These are phyloP conservation scores for Tetrao urogallus DNA, from an alignment of 2,113 vertebrate species.

Conservation along the genomic window DNA sequence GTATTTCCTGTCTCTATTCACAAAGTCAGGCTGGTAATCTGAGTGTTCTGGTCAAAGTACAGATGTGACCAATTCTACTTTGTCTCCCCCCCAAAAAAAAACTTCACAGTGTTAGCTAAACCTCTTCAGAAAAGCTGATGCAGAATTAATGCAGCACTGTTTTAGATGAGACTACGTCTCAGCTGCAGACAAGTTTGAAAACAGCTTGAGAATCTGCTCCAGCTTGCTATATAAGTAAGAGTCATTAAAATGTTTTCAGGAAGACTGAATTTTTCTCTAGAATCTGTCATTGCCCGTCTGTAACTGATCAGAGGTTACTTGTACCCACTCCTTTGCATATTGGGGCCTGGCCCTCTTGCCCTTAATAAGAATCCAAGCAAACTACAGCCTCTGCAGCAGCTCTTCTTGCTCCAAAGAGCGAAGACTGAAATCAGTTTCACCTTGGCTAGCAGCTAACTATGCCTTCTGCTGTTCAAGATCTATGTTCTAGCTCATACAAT, in stretches of 20 bases:
- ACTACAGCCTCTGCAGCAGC: background rate
- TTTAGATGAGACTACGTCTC: background rate
- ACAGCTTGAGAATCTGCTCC: background rate
- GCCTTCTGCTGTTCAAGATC: background rate
- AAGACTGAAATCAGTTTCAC: background rate
- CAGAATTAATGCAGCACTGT: background rate
- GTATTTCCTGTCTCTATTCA: background rate
- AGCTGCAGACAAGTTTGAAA: conserved; percentile 19
- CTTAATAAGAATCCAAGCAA: background rate
- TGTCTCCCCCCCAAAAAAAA: background rate
- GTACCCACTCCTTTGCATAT: background rate
- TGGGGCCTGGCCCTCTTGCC: background rate
- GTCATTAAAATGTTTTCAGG: background rate
- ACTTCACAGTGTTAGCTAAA: background rate
- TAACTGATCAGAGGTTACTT: background rate
- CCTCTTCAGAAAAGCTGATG: background rate
- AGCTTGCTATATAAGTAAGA: background rate
- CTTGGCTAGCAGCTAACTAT: background rate
- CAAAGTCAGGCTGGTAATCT: background rate
- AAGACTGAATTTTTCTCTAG: background rate
- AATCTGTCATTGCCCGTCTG: background rate
- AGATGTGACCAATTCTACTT: background rate
- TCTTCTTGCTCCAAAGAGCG: background rate
- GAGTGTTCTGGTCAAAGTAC: background rate
- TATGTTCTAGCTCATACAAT: background rate